Evolutionary conservation across 1,140 invertebrate genomes (phyloP), one percentile per base, ranked within the genome.

Genomic region (Latrodectus geometricus): DNA sequence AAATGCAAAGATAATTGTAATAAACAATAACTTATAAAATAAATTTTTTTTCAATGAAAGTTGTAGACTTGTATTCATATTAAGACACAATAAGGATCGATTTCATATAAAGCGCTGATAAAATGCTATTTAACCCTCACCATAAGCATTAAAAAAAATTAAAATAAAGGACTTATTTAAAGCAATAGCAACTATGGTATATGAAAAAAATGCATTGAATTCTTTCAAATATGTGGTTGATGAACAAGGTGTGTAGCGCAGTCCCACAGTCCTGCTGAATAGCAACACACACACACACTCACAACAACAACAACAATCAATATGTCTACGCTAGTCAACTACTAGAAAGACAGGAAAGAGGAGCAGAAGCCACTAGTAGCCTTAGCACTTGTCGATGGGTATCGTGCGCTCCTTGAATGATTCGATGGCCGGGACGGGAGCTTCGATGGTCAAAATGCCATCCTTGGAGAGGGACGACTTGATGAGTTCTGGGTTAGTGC

Each of bases 381-480:
- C 20, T 35, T 78, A 88, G 52, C 54, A 76, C n/a, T 88, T 88
- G 73, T 88, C 85, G 11, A 88, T 88, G 69, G 88, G 88, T 74
- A 88, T 88, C 54, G 52, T 87, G 52, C 88, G 72, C 52, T 87
- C 88, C 48, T 61, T 56, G 23, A 21, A 73, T 8, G 77, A 65
- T n/a, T 88, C 76, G 56, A 88, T 65, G 14, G 79, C 87, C 8
- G 91, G 91, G 15, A 92, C 87, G 14, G 91, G 91, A 23, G 91
- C 91, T 74, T 92, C 90, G 23, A 92, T 90, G 20, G 92, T 92
- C 23, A 92, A 88, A 35, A 92, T 90, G 48, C 91, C 91, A 76
- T 92, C 91, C 35, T 90, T 91, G 48, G 91, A 91, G 17, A 92
- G 88, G 21, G 91, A 90, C 20, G 90, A 91, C 66, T 83, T 90